Conservation (phyloP, 2,888 invertebrate genomes). For the Eristalis intricaria region DNA sequence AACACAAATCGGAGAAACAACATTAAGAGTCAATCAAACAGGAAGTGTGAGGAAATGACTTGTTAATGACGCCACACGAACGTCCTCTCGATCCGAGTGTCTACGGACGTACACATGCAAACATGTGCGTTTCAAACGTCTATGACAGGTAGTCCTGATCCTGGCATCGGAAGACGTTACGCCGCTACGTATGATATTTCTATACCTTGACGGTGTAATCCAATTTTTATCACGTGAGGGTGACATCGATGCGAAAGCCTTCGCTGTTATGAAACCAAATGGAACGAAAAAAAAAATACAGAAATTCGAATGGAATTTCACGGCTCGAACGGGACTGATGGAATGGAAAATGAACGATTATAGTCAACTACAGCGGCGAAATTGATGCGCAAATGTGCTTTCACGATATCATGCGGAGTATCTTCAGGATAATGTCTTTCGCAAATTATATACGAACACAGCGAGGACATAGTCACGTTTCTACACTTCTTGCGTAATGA, state of each 20-base stretch:
- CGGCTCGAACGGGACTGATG: not conserved
- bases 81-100: not conserved
- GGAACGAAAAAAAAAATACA: not conserved
- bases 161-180: not conserved
- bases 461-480: not conserved
- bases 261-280: not conserved
- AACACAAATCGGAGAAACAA: constrained; percentile 8
- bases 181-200: not conserved
- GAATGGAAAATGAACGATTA: constrained; percentile 1
- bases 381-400: not conserved
- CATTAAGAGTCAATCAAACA: constrained; percentile 13
- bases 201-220: constrained; percentile 3
- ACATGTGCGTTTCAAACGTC: not conserved
- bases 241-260: not conserved
- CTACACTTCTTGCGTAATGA: not conserved
- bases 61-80: not conserved
- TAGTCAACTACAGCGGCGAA: not conserved
- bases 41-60: not conserved
- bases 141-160: not conserved
- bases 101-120: not conserved
- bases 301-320: not conserved
- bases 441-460: not conserved
- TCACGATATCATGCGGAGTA: not conserved
- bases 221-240: constrained; percentile 18
- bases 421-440: not conserved